Base-by-base conservation (phyloP, 2,797 vertebrate genomes). In the Eutrigla gurnardus region DNA sequence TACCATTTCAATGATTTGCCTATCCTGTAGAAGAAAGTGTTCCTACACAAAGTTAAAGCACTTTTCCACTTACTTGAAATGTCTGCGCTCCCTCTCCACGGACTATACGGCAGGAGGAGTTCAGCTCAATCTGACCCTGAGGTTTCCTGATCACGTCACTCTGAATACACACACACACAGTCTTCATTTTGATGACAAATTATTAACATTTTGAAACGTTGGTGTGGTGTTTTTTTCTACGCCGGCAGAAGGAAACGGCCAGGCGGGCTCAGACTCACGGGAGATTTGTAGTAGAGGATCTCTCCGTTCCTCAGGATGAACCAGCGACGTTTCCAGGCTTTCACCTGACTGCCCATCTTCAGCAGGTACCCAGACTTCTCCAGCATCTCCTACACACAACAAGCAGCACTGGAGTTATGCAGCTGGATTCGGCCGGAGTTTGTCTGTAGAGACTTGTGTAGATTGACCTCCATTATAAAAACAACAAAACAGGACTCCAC, bases 311-410 rank as follows among this genome's bases (percentile, higher is more conserved):
- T 96, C 86, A 99, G 93, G 82, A 98, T 96, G 91, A 99, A 99
- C 97, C 97, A 99, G 82, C 97, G 95, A 18, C 97, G 96, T 75
- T 98, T 98, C 97, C 97, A 99, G 0, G 95, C 96, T 88, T 97
- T 98, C 72, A 97, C 95, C 69, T 95, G 96, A 83, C 95, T 96
- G 54, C 97, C 96, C 97, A 99, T 97, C 93, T 99, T 99, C 85
- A 99, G 91, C 88, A 99, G 93, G 93, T 99, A 99, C 57, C 97
- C 97, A 0, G 97, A 97, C 89, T 99, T 99, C 89, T 99, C 97
- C 86, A 97, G 81, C 45, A 93, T 94, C 84, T 98, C 97, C 97
- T 99, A 58, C 4, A 80, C 25, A 75, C 25, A 32, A 70, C 32
- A 58, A 6, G 43, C 7, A 64, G 17, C 18, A 15, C 37, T n/a